phyloP scores from a whole-genome alignment of 2,797 vertebrate species.

The Lacerta agilis region DNA sequence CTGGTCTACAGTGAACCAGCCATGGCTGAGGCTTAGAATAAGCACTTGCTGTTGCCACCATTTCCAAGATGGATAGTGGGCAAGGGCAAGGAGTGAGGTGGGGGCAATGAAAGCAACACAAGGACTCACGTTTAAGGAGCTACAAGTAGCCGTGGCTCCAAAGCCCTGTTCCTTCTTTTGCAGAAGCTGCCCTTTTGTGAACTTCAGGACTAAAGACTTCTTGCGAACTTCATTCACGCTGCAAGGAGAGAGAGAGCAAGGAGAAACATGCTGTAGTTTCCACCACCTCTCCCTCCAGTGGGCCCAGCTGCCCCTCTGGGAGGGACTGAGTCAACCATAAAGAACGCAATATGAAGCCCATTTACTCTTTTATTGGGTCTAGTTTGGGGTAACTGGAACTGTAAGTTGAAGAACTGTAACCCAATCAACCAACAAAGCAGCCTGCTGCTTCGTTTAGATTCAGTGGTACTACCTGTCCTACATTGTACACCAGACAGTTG shows the following conservation, averaged over 20 bases:
- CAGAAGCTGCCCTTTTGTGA: slow-evolving; percentile 97
- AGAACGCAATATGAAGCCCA: not conserved
- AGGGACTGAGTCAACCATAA: not conserved
- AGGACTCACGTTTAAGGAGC: slow-evolving; percentile 93
- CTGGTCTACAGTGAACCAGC: not conserved
- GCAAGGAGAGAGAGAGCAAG: slow-evolving; percentile 61
- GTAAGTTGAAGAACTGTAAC: not conserved
- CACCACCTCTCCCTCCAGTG: not conserved
- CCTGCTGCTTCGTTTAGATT: not conserved
- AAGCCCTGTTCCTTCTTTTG: slow-evolving; percentile 96
- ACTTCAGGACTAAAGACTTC: slow-evolving; percentile 97
- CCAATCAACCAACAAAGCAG: too few relatives aligned
- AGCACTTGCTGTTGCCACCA: too few relatives aligned
- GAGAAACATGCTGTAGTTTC: not conserved
- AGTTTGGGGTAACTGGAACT: not conserved
- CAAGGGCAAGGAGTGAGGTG: too few relatives aligned
- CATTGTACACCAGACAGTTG: not conserved
- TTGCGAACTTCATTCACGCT: slow-evolving; percentile 97
- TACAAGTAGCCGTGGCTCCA: slow-evolving; percentile 94
- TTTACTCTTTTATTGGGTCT: not conserved
- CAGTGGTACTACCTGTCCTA: too few relatives aligned
- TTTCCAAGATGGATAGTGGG: not conserved
- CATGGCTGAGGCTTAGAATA: not conserved
- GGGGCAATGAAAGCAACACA: not conserved
- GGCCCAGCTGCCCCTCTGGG: not conserved